Evolutionary conservation across 2,888 invertebrate genomes (phyloP).

Genomic region (Helobdella robusta): DNA sequence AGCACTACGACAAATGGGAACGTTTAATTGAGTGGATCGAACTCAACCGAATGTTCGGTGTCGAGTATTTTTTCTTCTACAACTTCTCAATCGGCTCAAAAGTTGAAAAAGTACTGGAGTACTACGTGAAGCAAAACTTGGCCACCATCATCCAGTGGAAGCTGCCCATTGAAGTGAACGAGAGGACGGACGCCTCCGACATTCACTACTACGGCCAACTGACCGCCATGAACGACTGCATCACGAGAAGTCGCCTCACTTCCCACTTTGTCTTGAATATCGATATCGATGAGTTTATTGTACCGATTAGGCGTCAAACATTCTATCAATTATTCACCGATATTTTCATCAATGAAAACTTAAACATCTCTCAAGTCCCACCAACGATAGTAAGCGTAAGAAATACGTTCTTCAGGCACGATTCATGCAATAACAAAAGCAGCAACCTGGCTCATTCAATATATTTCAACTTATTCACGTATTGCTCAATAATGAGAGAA

Average conservation of each 20-base stretch:
- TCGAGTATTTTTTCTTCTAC: constrained; percentile 32
- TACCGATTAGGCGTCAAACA: constrained; percentile 25
- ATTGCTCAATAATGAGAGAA: too few species aligned
- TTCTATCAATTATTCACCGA: too few species aligned
- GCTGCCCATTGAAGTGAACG: constrained; percentile 27
- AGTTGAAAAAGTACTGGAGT: constrained; percentile 23
- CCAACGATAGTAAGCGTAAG: too few species aligned
- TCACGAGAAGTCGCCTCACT: constrained; percentile 31
- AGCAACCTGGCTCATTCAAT: too few species aligned
- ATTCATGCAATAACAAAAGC: too few species aligned
- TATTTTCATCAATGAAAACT: too few species aligned
- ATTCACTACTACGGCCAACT: constrained; percentile 35
- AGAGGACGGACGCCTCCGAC: constrained; percentile 9
- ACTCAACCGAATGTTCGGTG: constrained; percentile 34
- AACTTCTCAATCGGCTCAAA: constrained; percentile 27
- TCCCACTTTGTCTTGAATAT: constrained; percentile 30
- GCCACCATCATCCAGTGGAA: constrained; percentile 31
- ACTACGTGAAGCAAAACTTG: constrained; percentile 27
- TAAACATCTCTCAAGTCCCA: too few species aligned
- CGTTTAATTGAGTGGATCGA: constrained; percentile 32
- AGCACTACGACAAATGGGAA: constrained; percentile 25
- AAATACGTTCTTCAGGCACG: too few species aligned
- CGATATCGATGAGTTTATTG: constrained; percentile 34
- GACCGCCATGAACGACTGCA: constrained; percentile 33
- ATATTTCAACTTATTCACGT: too few species aligned